Base-by-base conservation (phyloP, 2,797 vertebrate species). In the Melanotaenia nigrans region DNA sequence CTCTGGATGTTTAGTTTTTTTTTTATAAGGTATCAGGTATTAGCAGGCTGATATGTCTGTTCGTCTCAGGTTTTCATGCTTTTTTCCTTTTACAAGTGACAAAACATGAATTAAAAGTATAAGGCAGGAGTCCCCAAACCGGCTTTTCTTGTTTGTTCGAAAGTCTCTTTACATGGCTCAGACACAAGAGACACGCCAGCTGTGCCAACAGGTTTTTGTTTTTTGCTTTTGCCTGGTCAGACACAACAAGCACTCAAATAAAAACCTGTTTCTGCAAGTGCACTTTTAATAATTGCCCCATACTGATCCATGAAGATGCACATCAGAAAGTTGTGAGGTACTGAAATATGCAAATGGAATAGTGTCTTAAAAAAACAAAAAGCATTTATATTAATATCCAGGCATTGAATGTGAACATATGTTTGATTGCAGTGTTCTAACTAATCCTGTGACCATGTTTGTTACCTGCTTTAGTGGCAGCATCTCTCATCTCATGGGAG, bases 401-500 rank as follows among this genome's bases (percentile, higher is more conserved):
- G 45, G 7, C 42, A 20, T 20, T 20, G 6, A 47, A 28, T 16
- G n/a, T 51, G n/a, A 10, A 10, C 20, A 22, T n/a, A 30, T 47
- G 20, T 47, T 47, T 0, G 20, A 54, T 32, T 24, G 24, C 30
- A 20, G 0, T 30, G 16, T 8, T 45, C 1, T 45, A 45, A 16
- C 1, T 54, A 16, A 53, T 33, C 33, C 61, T 38, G 38, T 4
- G 5, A 20, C 28, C 0, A 32, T 12, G 22, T 63, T 24, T 45
- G 30, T 69, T 87, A 95, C 94, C 94, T 90, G 94, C 93, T 89
- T 89, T 35, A n/a, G 11, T 57, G 36, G 91, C 70, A 0, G 94
- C 94, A 1, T 78, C 86, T 89, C 93, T 92, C 87, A 95, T 90
- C 81, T 95, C 94, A 20, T 92, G 92, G 55, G 92, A 92, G 82